Evolutionary conservation across 1,140 invertebrate species (phyloP), one percentile per base, ranked within the genome.

Genomic region (Neoseiulus cucumeris): DNA sequence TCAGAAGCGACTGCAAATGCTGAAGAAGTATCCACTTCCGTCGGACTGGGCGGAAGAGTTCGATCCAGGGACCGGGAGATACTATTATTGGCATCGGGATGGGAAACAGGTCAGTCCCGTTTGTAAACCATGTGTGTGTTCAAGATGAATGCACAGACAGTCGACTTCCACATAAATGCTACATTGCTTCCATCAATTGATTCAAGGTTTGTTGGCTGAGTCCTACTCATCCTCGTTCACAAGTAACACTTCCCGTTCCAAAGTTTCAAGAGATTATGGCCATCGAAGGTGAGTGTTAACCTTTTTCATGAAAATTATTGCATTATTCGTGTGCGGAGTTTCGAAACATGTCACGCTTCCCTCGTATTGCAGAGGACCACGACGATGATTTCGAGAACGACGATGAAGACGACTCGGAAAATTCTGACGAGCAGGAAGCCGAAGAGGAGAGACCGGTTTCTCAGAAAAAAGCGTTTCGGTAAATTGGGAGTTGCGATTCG

Each of bases 71-170:
- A 87, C 86, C 69, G 85, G 85, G 0, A 80, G 87, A 69, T 89
- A 89, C 78, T 98, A 95, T 76, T 97, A 92, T 74, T 97, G 93
- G 93, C 88, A 93, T 74, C 83, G 84, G 71, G 81, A 59, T 59
- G 51, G 51, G 1, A 59, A 59, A 9, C 51, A 59, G 51, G 51
- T 59, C 14, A 25, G 22, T 25, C 17, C 4, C 14, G 18, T 4
- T 39, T 39, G 33, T 39, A 39, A 39, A 9, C 33, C 4, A 6
- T 9, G 33, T 39, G n/a, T 39, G 33, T 39, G 33, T 9, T 39
- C 9, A 39, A 39, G 9, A 39, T 39, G 33, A 9, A 6, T 9
- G 33, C 33, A 9, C 33, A 6, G 4, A 6, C 33, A 4, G 33
- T 39, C 33, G 33, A 9, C 33, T 9, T 47, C 28, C 45, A 47